Evolutionary conservation across 2,797 vertebrate genomes (phyloP).

Genomic region (Ceryle rudis): DNA sequence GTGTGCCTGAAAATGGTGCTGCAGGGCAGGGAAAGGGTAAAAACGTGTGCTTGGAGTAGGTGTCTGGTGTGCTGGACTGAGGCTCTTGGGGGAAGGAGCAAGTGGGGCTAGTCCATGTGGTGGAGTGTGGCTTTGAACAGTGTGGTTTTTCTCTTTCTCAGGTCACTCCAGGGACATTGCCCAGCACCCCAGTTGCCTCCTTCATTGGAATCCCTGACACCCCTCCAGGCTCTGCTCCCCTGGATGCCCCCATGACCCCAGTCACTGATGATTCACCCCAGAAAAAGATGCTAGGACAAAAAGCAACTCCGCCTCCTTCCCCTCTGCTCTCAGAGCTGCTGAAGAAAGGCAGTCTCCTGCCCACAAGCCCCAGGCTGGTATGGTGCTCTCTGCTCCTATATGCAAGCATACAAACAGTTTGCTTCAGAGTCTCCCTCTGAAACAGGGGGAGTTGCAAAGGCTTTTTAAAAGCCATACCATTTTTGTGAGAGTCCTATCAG

Average conservation of each 20-base stretch:
- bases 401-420: slow-evolving; percentile 58
- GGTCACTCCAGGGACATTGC: slow-evolving; percentile 82
- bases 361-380: slow-evolving; percentile 96
- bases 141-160: slow-evolving; percentile 82
- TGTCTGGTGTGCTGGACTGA: slow-evolving; percentile 66
- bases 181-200: slow-evolving; percentile 89
- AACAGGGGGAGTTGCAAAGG: slow-evolving; percentile 21
- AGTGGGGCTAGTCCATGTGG: slow-evolving; percentile 66
- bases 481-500: slow-evolving; percentile 12
- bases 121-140: slow-evolving; percentile 75
- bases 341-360: slow-evolving; percentile 96
- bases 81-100: slow-evolving; percentile 72
- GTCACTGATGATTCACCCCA: slow-evolving; percentile 92
- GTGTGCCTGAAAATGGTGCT: background rate
- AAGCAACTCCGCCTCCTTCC: slow-evolving; percentile 94
- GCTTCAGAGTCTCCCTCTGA: slow-evolving; percentile 36
- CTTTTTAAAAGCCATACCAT: background rate
- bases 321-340: slow-evolving; percentile 97
- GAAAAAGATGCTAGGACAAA: slow-evolving; percentile 94
- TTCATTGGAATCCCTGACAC: slow-evolving; percentile 91
- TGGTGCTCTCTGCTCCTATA: slow-evolving; percentile 81
- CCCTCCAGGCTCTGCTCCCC: slow-evolving; percentile 84
- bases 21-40: slow-evolving; percentile 39
- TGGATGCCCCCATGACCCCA: slow-evolving; percentile 85
- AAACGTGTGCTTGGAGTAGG: slow-evolving; percentile 14